Base-by-base conservation (phyloP, 35 echinoderm and acorn worm species). In the Lytechinus variegatus region DNA sequence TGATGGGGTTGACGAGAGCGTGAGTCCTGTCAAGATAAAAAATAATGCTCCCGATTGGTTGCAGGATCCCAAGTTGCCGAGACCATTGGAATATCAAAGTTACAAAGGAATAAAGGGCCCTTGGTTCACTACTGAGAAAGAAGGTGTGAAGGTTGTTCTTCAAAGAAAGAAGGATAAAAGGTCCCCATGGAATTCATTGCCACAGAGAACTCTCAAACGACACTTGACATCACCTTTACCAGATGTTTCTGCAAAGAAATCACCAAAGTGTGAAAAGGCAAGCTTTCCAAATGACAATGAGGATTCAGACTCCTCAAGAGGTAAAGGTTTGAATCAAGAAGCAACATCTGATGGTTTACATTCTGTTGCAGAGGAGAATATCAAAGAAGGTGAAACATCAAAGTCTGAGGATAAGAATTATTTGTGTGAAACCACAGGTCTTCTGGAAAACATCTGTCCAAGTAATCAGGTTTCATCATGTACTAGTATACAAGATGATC, bases 41-140 rank as follows among this genome's bases (percentile, higher is more conserved):
- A 52, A 16, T 16, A 79, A 79, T 79, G 66, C 14, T 90, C 1
- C 88, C 33, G 88, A 90, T 5, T 90, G 88, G 88, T 54, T 90
- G 28, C 88, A 90, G 0, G 9, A 54, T 90, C 88, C 88, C 33
- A 90, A 90, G 88, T 10, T 52, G 10, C 88, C 10, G 88, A 90
- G 52, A 44, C 28, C 29, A 52, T 90, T 10, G 11, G 88, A 90
- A 12, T 6, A 9, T 6, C 29, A 44, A 52, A 90, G 13, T 52
- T 90, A 90, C 52, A 19, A 14, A 90, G 88, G 88, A 52, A 44
- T 90, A 44, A 90, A 90, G 52, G 88, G 88, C 28, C 88, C 88
- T 52, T 90, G 88, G 88, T 90, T 90, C 88, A 90, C 88, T 14
- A 52, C 88, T 51, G 88, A 54, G 10, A 44, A 90, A 3, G 88